Base-by-base conservation (phyloP, 2,888 invertebrate species). In the Drosophila yooni region DNA sequence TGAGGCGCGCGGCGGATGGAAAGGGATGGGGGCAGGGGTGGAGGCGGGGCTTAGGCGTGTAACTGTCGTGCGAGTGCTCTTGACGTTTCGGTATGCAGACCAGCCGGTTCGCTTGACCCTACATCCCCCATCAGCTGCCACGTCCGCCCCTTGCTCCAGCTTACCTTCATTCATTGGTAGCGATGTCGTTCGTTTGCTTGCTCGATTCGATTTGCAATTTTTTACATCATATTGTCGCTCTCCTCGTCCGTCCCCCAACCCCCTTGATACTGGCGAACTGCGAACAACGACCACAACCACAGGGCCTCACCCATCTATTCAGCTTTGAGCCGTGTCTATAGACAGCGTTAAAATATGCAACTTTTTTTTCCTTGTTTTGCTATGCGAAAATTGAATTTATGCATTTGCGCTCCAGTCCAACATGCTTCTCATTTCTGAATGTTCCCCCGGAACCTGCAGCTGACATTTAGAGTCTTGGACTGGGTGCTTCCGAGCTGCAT, bases 191-290 rank as follows among this genome's bases (percentile, higher is more conserved):
- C 72, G 85, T 77, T 88, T 76, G 76, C 70, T 76, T 63, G 69
- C 69, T 68, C 81, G 79, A 87, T 87, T 87, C 86, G 86, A 87
- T 87, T 87, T 87, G 88, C 86, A 82, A 87, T 90, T 88, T 86
- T 86, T 88, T 89, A 78, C 76, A 63, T 64, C 69, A 77, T 64
- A 76, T 66, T 52, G 51, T 25, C 21, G 38, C 40, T 21, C 43
- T 8, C 33, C 21, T 21, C 29, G 29, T 21, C 2, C 33, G 10
- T 7, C 36, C 1, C 29, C 10, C 33, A 15, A 11, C 27, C n/a
- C n/a, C 29, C 5, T 25, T 70, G 71, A 53, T 71, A 53, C 71
- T 27, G 51, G 31, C 61, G 27, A 46, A 27, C 59, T 40, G 31
- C 73, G 21, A 51, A 29, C 54, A 50, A 36, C 46, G 56, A 57